Base-by-base conservation (phyloP, 2,888 invertebrate genomes). In the Sesia apiformis region DNA sequence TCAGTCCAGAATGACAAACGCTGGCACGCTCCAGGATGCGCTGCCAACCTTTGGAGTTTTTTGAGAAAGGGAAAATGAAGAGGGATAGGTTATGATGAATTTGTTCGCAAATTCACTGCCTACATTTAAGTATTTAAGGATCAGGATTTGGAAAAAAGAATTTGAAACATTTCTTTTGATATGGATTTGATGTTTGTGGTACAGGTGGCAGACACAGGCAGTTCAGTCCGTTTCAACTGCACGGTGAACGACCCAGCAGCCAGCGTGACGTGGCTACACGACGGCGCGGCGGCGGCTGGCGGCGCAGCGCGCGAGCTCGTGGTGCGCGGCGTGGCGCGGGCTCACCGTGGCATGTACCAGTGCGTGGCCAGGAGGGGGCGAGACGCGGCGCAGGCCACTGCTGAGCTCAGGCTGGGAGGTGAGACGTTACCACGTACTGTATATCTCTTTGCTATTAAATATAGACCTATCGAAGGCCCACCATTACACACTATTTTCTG, bases 321-420 rank as follows among this genome's bases (percentile, higher is more conserved):
- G 59, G 57, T 87, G 65, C 76, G 76, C 38, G 75, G 64, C 52
- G 93, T 95, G 42, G 90, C 93, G 53, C 91, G 95, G 60, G 92
- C 93, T 55, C 95, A 95, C 84, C 92, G 93, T 66, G 97, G 97
- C 59, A 93, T 96, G 89, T 97, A 97, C 89, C 97, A 97, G 84
- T 97, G 97, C 81, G 88, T 96, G 61, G 95, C 95, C 43, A 91
- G 93, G 64, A 92, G 92, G 64, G 93, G 92, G 59, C 83, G 90
- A 56, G 92, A 93, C 66, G 92, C 92, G 72, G 93, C 94, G 50
- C 95, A 95, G 74, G 94, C 94, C 51, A 91, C 93, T 68, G 93
- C 94, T 0, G 94, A 95, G 75, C 84, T 95, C n/a, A 90, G 93
- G 55, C 90, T 95, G 51, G 95, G 94, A 75, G 95, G 95, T 95